Evolutionary conservation across 2,888 invertebrate species (phyloP), one percentile per base, ranked within the genome.

Genomic region (Nemoura dubitans): DNA sequence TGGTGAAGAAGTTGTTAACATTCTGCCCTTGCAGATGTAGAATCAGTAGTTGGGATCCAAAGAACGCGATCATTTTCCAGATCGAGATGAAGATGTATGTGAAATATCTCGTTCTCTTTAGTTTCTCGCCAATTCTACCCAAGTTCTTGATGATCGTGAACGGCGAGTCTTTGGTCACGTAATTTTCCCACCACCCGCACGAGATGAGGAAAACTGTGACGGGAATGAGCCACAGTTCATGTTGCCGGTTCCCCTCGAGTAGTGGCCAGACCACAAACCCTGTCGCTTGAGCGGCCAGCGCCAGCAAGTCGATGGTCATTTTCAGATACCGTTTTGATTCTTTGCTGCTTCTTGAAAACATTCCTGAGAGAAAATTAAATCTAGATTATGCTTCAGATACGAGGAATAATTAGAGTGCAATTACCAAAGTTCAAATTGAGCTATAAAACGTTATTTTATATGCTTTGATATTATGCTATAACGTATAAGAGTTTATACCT

Each of bases 141-240:
- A 93, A 90, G 89, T 90, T 89, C 90, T 90, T 90, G 89, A 92
- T 88, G 88, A 90, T 28, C 86, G 89, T 87, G 83, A 89, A 88
- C 26, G 89, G 89, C 7, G 89, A 89, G 29, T 90, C 88, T 85
- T 90, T 89, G 78, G 86, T 82, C 5, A 96, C 93, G 90, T 94
- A 97, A 91, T 97, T 97, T 90, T 96, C 95, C 97, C 97, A 97
- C 96, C 97, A 97, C 28, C 96, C 95, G 82, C 95, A 92, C 0
- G 97, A 97, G 86, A 95, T 93, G 30, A 96, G 92, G 42, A 95
- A 89, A 85, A 96, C 92, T 1, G 95, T 94, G 2, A 95, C 88
- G 0, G 95, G 95, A 88, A 95, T 89, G 21, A 94, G 90, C 94
- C 95, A 96, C 14, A 94, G 90, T 0, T 91, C 90, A 0, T 91